Conservation (phyloP, 2,888 invertebrate species). For the Toxonevra muliebris region DNA sequence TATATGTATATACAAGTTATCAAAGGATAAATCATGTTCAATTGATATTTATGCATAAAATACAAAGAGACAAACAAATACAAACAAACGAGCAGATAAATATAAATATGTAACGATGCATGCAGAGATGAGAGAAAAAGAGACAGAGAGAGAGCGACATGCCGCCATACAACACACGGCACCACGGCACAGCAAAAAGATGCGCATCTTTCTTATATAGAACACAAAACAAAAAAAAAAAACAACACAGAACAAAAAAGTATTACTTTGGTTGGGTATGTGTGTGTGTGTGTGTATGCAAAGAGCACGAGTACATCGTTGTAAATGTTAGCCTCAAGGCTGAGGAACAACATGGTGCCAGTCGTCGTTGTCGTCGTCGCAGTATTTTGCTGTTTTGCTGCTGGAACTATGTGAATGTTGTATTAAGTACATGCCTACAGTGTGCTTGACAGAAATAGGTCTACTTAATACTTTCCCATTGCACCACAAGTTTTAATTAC, state of each 20-base stretch:
- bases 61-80: conserved; percentile 7
- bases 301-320: background rate
- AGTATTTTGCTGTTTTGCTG: background rate
- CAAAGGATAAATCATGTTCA: conserved; percentile 34
- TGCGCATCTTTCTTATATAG: too few species aligned
- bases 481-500: too few species aligned
- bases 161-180: too few species aligned
- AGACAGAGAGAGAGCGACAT: background rate
- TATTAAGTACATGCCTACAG: background rate
- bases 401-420: background rate
- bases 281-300: too few species aligned
- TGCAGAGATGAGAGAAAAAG: background rate
- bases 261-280: too few species aligned
- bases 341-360: background rate
- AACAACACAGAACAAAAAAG: too few species aligned
- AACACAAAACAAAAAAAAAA: too few species aligned
- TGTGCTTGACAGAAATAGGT: too few species aligned
- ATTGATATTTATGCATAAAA: conserved; percentile 32
- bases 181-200: too few species aligned
- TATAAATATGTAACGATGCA: background rate
- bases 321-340: conserved; percentile 3
- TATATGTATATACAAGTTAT: conserved; percentile 11
- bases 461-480: too few species aligned
- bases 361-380: background rate
- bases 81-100: background rate